Conservation (phyloP, 2,888 invertebrate species). For the Rhodophaea formosa region DNA sequence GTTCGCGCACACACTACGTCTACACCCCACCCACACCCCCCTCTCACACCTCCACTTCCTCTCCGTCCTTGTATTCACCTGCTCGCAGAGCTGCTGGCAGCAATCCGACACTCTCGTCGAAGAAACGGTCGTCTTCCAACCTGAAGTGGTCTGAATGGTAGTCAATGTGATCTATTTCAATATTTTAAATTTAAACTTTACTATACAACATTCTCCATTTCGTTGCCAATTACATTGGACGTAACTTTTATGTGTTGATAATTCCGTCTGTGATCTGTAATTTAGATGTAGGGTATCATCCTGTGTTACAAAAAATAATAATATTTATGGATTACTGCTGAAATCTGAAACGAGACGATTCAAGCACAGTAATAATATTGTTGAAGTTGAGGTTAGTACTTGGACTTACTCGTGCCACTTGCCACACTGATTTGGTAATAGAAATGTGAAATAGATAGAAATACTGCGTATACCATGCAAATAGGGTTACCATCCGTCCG, state of each 20-base stretch:
- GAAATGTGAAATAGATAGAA: no score
- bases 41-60: slow-evolving; percentile 88
- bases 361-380: no score
- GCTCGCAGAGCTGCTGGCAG: slow-evolving; percentile 92
- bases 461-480: no score
- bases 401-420: no score
- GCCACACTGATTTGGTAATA: no score
- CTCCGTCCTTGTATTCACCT: slow-evolving; percentile 92
- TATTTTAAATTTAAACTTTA: neutral
- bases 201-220: neutral
- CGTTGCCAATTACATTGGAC: slow-evolving; percentile 13
- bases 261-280: slow-evolving; percentile 18
- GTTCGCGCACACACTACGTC: slow-evolving; percentile 85
- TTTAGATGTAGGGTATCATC: neutral
- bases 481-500: no score
- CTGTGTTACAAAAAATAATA: neutral
- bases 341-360: no score
- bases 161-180: slow-evolving; percentile 2
- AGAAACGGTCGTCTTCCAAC: slow-evolving; percentile 89
- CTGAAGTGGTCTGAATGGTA: slow-evolving; percentile 77
- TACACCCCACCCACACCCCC: slow-evolving; percentile 76
- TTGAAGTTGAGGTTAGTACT: no score
- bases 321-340: no score
- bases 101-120: slow-evolving; percentile 83
- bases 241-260: slow-evolving; percentile 1